Conservation (phyloP, 2,888 invertebrate genomes). For the Napeogenes inachia region DNA sequence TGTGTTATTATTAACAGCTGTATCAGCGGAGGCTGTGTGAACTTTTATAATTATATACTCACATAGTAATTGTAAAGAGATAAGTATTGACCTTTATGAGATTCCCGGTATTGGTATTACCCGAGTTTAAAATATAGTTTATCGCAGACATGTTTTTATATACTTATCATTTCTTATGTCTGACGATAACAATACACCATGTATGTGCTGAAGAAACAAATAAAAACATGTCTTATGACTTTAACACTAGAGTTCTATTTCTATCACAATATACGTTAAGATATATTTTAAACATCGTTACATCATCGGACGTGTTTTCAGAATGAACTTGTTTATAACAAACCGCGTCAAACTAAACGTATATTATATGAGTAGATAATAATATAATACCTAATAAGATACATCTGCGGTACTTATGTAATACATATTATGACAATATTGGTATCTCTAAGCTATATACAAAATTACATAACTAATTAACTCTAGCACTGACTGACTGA, state of each 20-base stretch:
- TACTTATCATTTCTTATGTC: background rate
- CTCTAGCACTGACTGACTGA: too few species aligned
- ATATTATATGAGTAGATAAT: background rate
- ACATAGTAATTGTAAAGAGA: too few species aligned
- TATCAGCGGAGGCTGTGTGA: too few species aligned
- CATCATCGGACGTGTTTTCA: slow-evolving; percentile 21
- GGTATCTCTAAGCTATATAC: too few species aligned
- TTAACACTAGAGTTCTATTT: background rate
- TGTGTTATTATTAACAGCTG: too few species aligned
- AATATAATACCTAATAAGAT: too few species aligned
- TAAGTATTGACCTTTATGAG: too few species aligned
- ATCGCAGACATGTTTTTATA: slow-evolving; percentile 3
- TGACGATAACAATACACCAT: slow-evolving; percentile 2
- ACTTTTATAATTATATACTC: too few species aligned
- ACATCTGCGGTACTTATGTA: too few species aligned
- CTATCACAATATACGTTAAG: slow-evolving; percentile 7
- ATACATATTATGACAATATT: too few species aligned
- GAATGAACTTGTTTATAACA: slow-evolving; percentile 12
- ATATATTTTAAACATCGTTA: slow-evolving; percentile 11
- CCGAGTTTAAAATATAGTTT: background rate
- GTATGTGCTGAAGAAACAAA: background rate
- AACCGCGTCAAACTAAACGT: slow-evolving; percentile 15
- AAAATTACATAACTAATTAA: too few species aligned
- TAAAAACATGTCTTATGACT: background rate
- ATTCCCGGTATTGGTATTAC: too few species aligned